Base-by-base conservation (phyloP, 2,113 vertebrate genomes). In the Eubucco bourcierii region DNA sequence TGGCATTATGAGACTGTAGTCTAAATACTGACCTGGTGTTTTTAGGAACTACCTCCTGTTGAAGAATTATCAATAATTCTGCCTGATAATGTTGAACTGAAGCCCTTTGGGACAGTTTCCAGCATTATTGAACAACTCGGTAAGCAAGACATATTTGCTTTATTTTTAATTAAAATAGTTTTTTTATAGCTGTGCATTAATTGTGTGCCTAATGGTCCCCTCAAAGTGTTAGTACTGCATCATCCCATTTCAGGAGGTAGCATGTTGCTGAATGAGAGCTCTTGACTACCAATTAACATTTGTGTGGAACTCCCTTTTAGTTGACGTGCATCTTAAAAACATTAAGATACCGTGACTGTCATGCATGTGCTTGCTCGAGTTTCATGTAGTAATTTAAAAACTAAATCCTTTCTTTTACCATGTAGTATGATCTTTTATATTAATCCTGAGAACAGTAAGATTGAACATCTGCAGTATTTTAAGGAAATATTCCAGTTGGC, bases 41-140 rank as follows among this genome's bases (percentile, higher is more conserved):
- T 97, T 70, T 70, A 99, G 98, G 98, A 98, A n/a, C 95, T 99
- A 53, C 98, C 98, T 28, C 96, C 97, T 70, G 98, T 98, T 95
- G 98, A 99, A 96, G 98, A 99, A 10, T 63, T 99, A 47, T 77
- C 75, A 75, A 44, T 99, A 84, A 90, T 91, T 58, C 94, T 99
- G 46, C 98, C 99, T 66, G 98, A 98, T 82, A 95, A 98, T 33
- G 97, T 98, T 79, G 98, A 98, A 90, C 92, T 99, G 84, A 98
- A 97, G 81, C 98, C 98, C 16, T 96, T 98, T 72, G 99, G 99
- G 68, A 97, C 97, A 17, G 96, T 99, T 93, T 98, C 98, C 90
- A 98, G 98, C 81, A 97, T 99, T 61, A 92, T 99, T 67, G 98
- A 99, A 59, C 97, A 98, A 65, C 96, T 99, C n/a, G 98, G 99